Percentiles rank a stretch among this genome's conserved stretches.
These are phyloP conservation scores for Paramormyrops hopkinsi DNA, from an alignment of 2,797 vertebrate species.

Conservation along the genomic window DNA sequence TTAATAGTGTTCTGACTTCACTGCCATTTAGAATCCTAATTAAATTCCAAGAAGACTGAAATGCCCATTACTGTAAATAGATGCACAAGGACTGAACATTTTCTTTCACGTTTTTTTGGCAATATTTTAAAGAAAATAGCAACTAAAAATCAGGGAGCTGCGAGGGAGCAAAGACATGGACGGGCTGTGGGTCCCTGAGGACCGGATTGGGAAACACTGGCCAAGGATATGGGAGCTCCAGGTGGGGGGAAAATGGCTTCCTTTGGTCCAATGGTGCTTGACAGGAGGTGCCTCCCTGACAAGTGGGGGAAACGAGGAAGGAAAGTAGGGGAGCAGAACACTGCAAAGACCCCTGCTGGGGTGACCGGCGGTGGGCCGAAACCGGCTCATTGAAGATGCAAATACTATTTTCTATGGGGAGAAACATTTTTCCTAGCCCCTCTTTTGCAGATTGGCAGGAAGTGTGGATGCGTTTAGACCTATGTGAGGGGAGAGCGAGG, in stretches of 20 bases:
- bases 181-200: not conserved
- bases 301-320: not conserved
- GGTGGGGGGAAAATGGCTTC: constrained; percentile 28
- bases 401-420: not conserved
- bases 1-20: not conserved
- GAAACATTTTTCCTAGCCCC: not conserved
- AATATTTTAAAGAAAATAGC: not conserved
- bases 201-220: not conserved
- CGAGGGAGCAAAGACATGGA: not conserved
- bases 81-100: not conserved
- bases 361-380: not conserved
- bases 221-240: not conserved
- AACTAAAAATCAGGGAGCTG: not conserved
- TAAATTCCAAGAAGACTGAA: not conserved
- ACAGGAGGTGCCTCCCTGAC: not conserved
- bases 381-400: not conserved
- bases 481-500: not conserved
- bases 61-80: not conserved
- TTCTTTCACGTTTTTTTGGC: not conserved
- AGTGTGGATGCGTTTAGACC: not conserved
- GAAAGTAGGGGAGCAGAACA: not conserved
- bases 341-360: not conserved
- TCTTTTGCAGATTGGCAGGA: not conserved
- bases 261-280: constrained; percentile 12
- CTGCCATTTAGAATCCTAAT: not conserved